These are phyloP conservation scores for Malachius bipustulatus DNA, from an alignment of 2,888 invertebrate species.

Conservation along the genomic window DNA sequence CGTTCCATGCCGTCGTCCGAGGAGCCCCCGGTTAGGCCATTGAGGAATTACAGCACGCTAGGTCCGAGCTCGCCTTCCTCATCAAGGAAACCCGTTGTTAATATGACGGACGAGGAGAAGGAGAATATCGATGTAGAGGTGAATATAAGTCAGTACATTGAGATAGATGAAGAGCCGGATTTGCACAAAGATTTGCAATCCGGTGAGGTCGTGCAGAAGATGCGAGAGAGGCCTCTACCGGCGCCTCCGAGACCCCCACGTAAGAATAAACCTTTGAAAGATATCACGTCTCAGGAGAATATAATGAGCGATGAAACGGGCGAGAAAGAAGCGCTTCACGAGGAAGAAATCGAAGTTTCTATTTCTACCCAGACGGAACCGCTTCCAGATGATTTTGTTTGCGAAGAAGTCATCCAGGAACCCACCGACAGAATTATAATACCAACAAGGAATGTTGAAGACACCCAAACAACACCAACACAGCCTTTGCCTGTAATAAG, in stretches of 20 bases:
- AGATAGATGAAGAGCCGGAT: slow-evolving; percentile 45
- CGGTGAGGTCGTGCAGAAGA: slow-evolving; percentile 65
- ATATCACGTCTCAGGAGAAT: slow-evolving; percentile 30
- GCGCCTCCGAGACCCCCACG: slow-evolving; percentile 78
- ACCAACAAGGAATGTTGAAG: slow-evolving; percentile 15
- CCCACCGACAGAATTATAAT: slow-evolving; percentile 27
- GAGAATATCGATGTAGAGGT: slow-evolving; percentile 38
- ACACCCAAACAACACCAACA: neutral
- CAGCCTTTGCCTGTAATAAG: slow-evolving; percentile 13
- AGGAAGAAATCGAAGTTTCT: slow-evolving; percentile 67
- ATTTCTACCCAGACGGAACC: slow-evolving; percentile 80
- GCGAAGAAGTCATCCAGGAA: slow-evolving; percentile 44
- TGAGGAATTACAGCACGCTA: slow-evolving; percentile 48
- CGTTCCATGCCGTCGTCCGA: slow-evolving; percentile 36
- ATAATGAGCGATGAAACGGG: slow-evolving; percentile 15
- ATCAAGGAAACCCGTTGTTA: slow-evolving; percentile 37
- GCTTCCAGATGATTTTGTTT: slow-evolving; percentile 63
- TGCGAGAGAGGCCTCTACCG: slow-evolving; percentile 75
- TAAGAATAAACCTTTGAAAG: slow-evolving; percentile 26
- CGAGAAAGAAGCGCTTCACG: slow-evolving; percentile 24
- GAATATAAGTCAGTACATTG: slow-evolving; percentile 49
- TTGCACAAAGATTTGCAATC: slow-evolving; percentile 60
- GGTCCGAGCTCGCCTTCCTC: slow-evolving; percentile 43
- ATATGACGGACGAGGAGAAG: slow-evolving; percentile 36
- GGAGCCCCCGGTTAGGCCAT: slow-evolving; percentile 45